Evolutionary conservation across 2,113 vertebrate genomes (phyloP).

Genomic region (Neogale vison): DNA sequence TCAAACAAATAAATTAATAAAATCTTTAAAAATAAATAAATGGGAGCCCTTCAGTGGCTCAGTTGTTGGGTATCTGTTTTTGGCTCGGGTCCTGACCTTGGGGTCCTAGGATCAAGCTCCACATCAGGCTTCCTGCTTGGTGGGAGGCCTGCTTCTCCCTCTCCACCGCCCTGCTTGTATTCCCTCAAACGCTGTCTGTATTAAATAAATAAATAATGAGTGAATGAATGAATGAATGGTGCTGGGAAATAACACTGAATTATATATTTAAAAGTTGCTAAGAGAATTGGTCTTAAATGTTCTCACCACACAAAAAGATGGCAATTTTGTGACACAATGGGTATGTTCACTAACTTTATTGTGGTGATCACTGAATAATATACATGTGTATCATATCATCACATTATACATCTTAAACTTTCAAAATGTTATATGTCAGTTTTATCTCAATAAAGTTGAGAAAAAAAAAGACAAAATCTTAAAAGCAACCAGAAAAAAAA

Average conservation of each 20-base stretch:
- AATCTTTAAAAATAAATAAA: no score
- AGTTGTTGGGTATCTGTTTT: no score
- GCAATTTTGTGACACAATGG: neutral
- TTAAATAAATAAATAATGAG: no score
- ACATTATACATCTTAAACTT: neutral
- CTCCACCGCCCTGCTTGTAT: no score
- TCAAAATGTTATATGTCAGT: neutral
- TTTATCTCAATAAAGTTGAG: neutral
- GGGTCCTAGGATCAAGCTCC: no score
- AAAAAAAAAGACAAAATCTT: neutral
- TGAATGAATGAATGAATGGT: neutral
- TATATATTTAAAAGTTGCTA: neutral
- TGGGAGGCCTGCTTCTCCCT: no score
- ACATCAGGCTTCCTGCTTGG: no score
- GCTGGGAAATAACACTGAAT: neutral
- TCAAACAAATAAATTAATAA: no score
- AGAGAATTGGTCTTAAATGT: neutral
- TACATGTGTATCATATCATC: neutral
- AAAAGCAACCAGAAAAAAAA: neutral
- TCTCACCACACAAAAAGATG: neutral
- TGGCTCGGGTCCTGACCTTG: no score
- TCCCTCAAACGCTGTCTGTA: no score
- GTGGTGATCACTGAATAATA: neutral
- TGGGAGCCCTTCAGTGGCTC: no score
- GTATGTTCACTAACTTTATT: neutral